Conservation (phyloP, 1,140 invertebrate genomes). For the Oryctes rhinoceros region DNA sequence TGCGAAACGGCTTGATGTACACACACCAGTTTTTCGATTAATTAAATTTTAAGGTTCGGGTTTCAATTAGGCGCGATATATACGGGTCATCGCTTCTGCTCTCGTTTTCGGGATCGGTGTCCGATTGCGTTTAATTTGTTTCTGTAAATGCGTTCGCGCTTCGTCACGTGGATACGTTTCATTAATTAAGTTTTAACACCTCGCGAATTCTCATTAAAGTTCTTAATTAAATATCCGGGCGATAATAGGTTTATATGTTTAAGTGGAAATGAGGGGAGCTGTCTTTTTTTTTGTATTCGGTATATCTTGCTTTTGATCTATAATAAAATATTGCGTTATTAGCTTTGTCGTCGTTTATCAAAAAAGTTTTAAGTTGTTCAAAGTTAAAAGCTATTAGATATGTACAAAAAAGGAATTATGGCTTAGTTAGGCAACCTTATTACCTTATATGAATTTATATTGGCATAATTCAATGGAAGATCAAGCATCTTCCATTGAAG, state of each 20-base stretch:
- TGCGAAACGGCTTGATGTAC: background rate
- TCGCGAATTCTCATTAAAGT: background rate
- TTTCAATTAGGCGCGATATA: background rate
- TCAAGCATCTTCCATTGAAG: no score
- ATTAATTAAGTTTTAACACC: background rate
- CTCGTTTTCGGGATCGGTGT: background rate
- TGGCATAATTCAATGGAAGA: no score
- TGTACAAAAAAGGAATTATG: no score
- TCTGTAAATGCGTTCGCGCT: background rate
- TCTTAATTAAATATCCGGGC: background rate
- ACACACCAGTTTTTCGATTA: background rate
- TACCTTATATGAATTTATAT: no score
- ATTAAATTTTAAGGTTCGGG: constrained; percentile 10
- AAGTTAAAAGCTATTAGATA: no score
- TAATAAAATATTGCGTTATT: no score
- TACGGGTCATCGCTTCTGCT: background rate
- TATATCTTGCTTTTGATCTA: no score
- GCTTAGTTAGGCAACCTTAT: no score
- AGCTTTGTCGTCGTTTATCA: no score
- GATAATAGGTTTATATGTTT: background rate
- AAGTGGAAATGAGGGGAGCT: no score
- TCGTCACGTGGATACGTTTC: background rate
- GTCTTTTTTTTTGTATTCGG: no score
- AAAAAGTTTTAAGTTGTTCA: no score
- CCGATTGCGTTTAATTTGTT: background rate